Evolutionary conservation across 2,797 vertebrate species (phyloP), one percentile per base, ranked within the genome.

Genomic region (Cossypha niveicapilla): DNA sequence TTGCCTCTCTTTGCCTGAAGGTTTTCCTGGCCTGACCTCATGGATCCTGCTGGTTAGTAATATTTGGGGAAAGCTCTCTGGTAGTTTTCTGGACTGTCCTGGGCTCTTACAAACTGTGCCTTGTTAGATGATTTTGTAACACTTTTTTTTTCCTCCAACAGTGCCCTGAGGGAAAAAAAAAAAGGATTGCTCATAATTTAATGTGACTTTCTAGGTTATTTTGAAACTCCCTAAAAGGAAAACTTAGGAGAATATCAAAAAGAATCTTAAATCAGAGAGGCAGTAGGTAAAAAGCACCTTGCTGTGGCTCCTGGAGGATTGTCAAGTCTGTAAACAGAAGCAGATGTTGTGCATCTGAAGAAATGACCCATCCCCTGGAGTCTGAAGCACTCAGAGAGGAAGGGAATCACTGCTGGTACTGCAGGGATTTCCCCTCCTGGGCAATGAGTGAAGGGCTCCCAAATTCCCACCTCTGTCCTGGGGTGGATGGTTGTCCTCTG

Each of bases 61-160:
- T 50, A 23, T 41, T 15, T 56, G 27, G 7, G 9, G 39, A 27
- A 78, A 77, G n/a, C 27, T 30, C 17, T 44, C 42, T 45, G 23
- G 10, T 53, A 60, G 51, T 56, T 70, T 42, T 44, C 21, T 60
- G 27, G 25, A 30, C 21, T 58, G 28, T 28, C 23, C 14, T 81
- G 39, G 6, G n/a, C 71, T 65, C 62, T 61, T 65, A 28, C 1
- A 35, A 86, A 28, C 19, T 47, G 7, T 13, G 3, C 24, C 42
- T 44, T 58, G 18, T 83, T 66, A 32, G 54, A 61, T 34, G n/a
- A 30, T 57, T 51, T 41, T 34, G 5, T 50, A 50, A 63, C 7
- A 6, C 10, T 19, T n/a, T 32, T 17, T 53, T 54, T 28, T 14
- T 0, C 1, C 4, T 10, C 15, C 18, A 50, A 23, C 1, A 1